A percentile compares a stretch with the other conserved stretches of the same genome.
These are phyloP conservation scores for Pogonocichla stellata DNA, from an alignment of 2,113 vertebrate species.

Conservation along the genomic window DNA sequence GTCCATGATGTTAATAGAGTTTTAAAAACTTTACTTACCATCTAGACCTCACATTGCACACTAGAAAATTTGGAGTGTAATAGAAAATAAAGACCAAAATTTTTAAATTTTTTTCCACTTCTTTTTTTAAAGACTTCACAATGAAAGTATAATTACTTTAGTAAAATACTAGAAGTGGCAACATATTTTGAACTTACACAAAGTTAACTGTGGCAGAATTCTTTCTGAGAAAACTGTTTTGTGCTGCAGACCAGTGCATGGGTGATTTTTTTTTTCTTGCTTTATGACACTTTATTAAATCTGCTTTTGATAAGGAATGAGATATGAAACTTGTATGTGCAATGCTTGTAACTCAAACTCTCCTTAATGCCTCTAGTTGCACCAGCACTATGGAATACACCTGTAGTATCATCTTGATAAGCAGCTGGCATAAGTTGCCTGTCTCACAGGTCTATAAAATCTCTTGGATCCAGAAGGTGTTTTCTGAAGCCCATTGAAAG, in stretches of 20 bases:
- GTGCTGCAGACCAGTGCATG: background rate
- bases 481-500: background rate
- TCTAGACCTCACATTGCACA: background rate
- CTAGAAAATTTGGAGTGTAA: background rate
- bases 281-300: background rate
- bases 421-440: background rate
- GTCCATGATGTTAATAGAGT: background rate
- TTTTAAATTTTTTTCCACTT: background rate
- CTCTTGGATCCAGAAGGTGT: background rate
- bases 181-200: background rate
- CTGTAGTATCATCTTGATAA: background rate
- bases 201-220: background rate
- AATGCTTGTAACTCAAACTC: background rate
- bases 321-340: background rate
- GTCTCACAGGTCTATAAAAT: background rate
- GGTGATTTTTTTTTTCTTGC: background rate
- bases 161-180: background rate
- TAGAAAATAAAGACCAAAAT: background rate
- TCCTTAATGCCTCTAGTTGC: background rate
- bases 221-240: background rate
- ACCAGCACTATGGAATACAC: background rate
- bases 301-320: background rate
- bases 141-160: background rate
- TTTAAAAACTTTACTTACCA: background rate
- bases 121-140: background rate